These are phyloP conservation scores for Takifugu rubripes DNA, from an alignment of 2,797 vertebrate genomes.

Conservation along the genomic window DNA sequence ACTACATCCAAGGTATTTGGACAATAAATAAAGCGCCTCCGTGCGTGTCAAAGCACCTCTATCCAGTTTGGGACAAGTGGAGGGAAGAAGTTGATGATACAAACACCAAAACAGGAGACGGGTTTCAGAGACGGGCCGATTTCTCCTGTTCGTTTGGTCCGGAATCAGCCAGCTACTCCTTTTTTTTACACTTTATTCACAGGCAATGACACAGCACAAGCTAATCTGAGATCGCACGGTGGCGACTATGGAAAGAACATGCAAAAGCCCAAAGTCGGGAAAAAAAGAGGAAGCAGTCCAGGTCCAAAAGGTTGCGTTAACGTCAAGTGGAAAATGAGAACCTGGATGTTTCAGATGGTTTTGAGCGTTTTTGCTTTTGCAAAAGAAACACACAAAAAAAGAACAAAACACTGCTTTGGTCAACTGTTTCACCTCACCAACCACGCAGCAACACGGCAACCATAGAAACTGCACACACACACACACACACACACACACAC, in stretches of 20 bases:
- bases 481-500: slow-evolving; percentile 15
- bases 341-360: too few species aligned
- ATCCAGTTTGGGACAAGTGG: slow-evolving; percentile 25
- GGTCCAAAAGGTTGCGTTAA: background rate
- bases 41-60: slow-evolving; percentile 26
- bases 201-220: too few species aligned
- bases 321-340: too few species aligned
- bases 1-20: slow-evolving; percentile 57
- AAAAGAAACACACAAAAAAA: slow-evolving; percentile 11
- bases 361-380: background rate
- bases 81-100: slow-evolving; percentile 21
- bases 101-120: slow-evolving; percentile 26
- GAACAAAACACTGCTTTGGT: slow-evolving; percentile 6
- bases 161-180: background rate
- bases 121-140: background rate
- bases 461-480: slow-evolving; percentile 20
- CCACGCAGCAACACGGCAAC: slow-evolving; percentile 38
- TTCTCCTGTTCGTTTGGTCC: background rate
- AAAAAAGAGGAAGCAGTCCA: background rate
- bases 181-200: background rate
- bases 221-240: slow-evolving; percentile 24
- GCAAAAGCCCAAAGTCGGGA: slow-evolving; percentile 12
- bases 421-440: slow-evolving; percentile 12
- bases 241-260: slow-evolving; percentile 34
- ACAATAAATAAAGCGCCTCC: slow-evolving; percentile 57